phyloP scores from a whole-genome alignment of 2,888 invertebrate genomes.

The Sipunculus nudus region DNA sequence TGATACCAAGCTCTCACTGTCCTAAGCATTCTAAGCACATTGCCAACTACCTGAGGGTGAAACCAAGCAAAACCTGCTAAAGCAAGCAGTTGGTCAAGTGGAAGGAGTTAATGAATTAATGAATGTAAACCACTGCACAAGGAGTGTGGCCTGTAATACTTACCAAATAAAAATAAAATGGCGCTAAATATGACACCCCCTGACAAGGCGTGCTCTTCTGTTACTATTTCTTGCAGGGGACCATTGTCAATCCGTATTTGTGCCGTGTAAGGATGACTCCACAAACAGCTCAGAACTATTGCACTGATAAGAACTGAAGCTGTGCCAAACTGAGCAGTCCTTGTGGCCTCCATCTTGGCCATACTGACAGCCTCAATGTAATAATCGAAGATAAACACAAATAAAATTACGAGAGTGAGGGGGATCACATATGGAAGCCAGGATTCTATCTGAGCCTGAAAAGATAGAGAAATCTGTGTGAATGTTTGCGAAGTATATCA shows the following conservation, averaged over 20 bases:
- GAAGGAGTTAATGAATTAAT: too few species aligned
- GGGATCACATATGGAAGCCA: slow-evolving; percentile 59
- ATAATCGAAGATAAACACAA: slow-evolving; percentile 68
- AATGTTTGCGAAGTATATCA: too few species aligned
- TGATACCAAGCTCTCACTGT: too few species aligned
- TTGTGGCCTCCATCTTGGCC: slow-evolving; percentile 58
- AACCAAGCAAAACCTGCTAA: too few species aligned
- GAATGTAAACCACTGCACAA: too few species aligned
- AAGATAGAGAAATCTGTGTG: not conserved
- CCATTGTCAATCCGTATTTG: slow-evolving; percentile 54
- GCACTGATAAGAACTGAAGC: slow-evolving; percentile 66
- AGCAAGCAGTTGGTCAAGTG: too few species aligned
- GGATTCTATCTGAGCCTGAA: slow-evolving; percentile 44
- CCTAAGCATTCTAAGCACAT: too few species aligned
- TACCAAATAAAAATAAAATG: slow-evolving; percentile 67
- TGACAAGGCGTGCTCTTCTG: slow-evolving; percentile 67
- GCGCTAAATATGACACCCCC: slow-evolving; percentile 69
- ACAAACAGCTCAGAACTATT: slow-evolving; percentile 58
- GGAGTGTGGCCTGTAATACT: too few species aligned
- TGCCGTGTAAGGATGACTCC: slow-evolving; percentile 63
- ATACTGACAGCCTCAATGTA: slow-evolving; percentile 67
- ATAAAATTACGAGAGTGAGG: slow-evolving; percentile 62
- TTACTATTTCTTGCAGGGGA: slow-evolving; percentile 52
- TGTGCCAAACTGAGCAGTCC: slow-evolving; percentile 64
- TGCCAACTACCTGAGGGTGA: too few species aligned